Evolutionary conservation across 2,888 invertebrate species (phyloP).

Genomic region (Lagria hirta): DNA sequence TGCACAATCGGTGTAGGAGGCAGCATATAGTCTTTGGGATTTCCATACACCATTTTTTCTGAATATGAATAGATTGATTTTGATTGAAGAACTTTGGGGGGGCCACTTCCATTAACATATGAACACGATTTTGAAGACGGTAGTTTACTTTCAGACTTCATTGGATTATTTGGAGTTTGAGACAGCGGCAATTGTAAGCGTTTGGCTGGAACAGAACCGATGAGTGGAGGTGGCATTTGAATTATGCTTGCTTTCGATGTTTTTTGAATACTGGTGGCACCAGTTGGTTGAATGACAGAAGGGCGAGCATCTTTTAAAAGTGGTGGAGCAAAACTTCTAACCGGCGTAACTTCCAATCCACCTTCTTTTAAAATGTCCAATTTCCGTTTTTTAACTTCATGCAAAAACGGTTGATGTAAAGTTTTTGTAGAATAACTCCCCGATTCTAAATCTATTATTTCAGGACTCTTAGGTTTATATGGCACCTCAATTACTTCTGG

Average conservation of each 20-base stretch:
- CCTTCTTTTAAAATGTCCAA: slow-evolving; percentile 74
- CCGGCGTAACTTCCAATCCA: slow-evolving; percentile 74
- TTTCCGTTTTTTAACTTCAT: slow-evolving; percentile 64
- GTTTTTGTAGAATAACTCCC: slow-evolving; percentile 35
- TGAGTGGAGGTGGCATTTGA: slow-evolving; percentile 43
- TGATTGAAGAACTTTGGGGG: slow-evolving; percentile 64
- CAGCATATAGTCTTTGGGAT: slow-evolving; percentile 65
- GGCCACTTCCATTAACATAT: slow-evolving; percentile 44
- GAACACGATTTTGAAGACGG: slow-evolving; percentile 19
- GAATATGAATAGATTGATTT: slow-evolving; percentile 66
- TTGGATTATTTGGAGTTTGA: slow-evolving; percentile 39
- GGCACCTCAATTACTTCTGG: slow-evolving; percentile 50
- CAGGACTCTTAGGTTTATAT: slow-evolving; percentile 62
- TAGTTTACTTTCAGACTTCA: slow-evolving; percentile 30
- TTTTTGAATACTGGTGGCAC: slow-evolving; percentile 28
- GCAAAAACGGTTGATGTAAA: slow-evolving; percentile 34
- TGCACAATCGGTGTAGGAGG: slow-evolving; percentile 46
- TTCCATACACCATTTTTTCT: slow-evolving; percentile 69
- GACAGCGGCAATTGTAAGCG: slow-evolving; percentile 55
- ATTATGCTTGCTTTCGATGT: slow-evolving; percentile 29
- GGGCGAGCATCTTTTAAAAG: slow-evolving; percentile 45
- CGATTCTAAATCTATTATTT: slow-evolving; percentile 64
- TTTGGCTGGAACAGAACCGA: slow-evolving; percentile 43
- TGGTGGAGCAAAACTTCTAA: slow-evolving; percentile 47
- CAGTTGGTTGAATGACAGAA: slow-evolving; percentile 46